Evolutionary conservation across 2,888 invertebrate genomes (phyloP), one percentile per base, ranked within the genome.

Genomic region (Onchidella celtica): DNA sequence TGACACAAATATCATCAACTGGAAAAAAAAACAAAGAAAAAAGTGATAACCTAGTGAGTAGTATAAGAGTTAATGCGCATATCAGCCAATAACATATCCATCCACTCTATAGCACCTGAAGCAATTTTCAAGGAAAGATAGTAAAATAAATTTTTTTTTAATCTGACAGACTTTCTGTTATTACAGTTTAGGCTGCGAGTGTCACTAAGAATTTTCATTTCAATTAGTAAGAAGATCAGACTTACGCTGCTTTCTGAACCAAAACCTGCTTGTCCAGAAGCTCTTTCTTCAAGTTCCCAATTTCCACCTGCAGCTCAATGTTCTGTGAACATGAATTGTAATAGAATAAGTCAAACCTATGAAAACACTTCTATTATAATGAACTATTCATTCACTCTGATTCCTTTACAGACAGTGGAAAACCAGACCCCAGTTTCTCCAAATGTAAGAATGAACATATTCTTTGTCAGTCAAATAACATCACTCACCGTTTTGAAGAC

Each of bases 211-310:
- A 55, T 21, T 55, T 55, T 55, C 11, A 14, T 14, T 55, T 55
- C 55, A 24, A 63, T 47, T n/a, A n/a, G n/a, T n/a, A n/a, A n/a
- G n/a, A n/a, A n/a, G n/a, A n/a, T n/a, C n/a, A 59, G 0, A 97
- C 97, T 92, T 96, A 96, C 4, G 97, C 97, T 0, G 97, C 97
- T 87, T 97, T 96, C 88, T 96, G 96, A 29, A 98, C 94, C 83
- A 97, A 94, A 89, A 96, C 96, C 91, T 97, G 97, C 93, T 97
- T 97, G 91, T 97, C 93, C 38, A 86, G 85, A 75, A 97, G 92
- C 88, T 97, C 97, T 81, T 89, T 88, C 85, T 92, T 93, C 80
- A 92, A 86, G 65, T 89, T 91, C 84, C 92, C 92, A 38, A 91
- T 87, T 70, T 92, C 90, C 3, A 93, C 92, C 73, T 92, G 90